A percentile compares a stretch with the other conserved stretches of the same genome.
Conservation (phyloP, 2,797 vertebrate species). For the Coracias cyanogaster region DNA sequence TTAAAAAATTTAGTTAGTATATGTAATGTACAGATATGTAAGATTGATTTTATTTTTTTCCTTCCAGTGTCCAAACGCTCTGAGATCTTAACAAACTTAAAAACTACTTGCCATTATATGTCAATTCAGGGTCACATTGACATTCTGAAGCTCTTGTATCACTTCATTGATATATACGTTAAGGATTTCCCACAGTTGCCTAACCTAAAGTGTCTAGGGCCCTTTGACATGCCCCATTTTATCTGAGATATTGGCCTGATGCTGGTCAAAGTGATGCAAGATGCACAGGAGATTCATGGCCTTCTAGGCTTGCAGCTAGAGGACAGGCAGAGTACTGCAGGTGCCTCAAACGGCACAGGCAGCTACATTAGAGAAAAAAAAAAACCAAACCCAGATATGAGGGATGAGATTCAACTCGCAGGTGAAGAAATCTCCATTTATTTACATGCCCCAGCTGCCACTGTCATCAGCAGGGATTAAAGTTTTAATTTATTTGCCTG, state of each 20-base stretch:
- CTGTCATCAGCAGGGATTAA: neutral
- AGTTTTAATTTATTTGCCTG: neutral
- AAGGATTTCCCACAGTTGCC: neutral
- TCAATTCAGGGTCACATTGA: neutral
- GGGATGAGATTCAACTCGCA: neutral
- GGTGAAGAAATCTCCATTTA: neutral
- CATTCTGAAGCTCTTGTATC: neutral
- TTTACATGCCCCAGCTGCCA: neutral
- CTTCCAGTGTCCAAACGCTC: neutral
- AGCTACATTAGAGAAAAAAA: neutral
- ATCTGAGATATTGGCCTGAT: neutral
- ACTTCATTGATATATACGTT: neutral
- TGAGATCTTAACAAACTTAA: neutral
- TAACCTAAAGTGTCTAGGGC: neutral
- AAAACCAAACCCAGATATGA: rapidly evolving
- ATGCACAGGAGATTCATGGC: neutral
- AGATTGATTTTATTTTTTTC: neutral
- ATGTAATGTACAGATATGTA: neutral
- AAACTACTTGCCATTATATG: neutral
- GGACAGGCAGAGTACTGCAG: neutral
- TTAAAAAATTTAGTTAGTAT: neutral
- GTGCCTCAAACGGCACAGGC: neutral
- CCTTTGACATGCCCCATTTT: neutral
- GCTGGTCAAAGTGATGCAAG: neutral
- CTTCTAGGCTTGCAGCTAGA: neutral